Evolutionary conservation across 2,113 vertebrate species (phyloP).

Genomic region (Rhea pennata): DNA sequence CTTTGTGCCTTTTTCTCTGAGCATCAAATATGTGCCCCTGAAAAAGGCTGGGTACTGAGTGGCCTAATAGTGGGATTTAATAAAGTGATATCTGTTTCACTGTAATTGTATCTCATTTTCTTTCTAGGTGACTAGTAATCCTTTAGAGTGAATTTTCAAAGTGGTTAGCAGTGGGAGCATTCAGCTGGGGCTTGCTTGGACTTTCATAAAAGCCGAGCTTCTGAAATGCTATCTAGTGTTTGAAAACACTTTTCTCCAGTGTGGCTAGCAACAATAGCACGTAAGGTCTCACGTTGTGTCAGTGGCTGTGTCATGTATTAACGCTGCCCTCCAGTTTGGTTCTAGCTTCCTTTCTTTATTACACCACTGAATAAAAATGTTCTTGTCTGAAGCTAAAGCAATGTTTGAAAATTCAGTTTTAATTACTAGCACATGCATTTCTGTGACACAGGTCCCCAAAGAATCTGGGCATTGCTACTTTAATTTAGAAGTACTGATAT

Average conservation of each 20-base stretch:
- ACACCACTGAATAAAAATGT: slow-evolving; percentile 1
- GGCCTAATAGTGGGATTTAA: neutral
- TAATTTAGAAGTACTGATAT: slow-evolving; percentile 24
- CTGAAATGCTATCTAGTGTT: neutral
- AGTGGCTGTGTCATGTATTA: neutral
- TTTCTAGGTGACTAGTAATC: neutral
- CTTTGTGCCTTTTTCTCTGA: rapidly evolving
- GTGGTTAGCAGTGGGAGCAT: neutral
- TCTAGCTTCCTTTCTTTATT: neutral
- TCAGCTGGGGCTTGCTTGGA: neutral
- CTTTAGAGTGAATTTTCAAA: neutral
- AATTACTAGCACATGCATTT: slow-evolving; percentile 33
- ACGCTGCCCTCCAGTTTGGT: neutral
- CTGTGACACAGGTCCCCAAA: slow-evolving; percentile 16
- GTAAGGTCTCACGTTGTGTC: rapidly evolving
- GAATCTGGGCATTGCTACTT: slow-evolving; percentile 11
- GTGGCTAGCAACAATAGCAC: neutral
- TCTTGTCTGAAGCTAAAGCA: slow-evolving; percentile 15
- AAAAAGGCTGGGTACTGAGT: neutral
- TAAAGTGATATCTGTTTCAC: neutral
- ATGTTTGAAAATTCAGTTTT: slow-evolving; percentile 13
- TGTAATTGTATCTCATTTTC: neutral
- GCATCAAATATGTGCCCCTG: neutral
- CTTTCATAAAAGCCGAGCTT: neutral
- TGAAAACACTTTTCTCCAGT: neutral